Conservation (phyloP, 2,888 invertebrate genomes). For the Troglohyphantes excavatus region DNA sequence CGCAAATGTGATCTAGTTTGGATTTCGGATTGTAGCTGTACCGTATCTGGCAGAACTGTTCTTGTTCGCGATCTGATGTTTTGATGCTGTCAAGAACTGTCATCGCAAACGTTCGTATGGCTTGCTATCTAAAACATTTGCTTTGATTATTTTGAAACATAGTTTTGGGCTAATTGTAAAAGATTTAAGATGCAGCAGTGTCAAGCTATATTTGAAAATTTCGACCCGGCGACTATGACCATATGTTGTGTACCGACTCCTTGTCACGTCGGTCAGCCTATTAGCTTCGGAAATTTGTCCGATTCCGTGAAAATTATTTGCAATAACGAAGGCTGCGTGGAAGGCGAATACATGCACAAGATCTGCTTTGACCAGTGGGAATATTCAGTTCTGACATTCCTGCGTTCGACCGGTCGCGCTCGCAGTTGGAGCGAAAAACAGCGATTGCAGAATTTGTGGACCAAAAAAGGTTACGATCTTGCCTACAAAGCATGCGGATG, state of each 20-base stretch:
- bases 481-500: constrained; percentile 97
- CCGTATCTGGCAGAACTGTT: neutral
- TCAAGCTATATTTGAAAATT: constrained; percentile 65
- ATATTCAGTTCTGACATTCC: constrained; percentile 91
- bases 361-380: constrained; percentile 98
- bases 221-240: constrained; percentile 73
- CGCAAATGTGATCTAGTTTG: constrained; percentile 23
- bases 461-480: constrained; percentile 97
- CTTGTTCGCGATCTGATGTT: neutral
- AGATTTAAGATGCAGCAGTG: constrained; percentile 67
- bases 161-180: neutral
- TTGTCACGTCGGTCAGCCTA: constrained; percentile 80
- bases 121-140: neutral
- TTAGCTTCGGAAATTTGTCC: constrained; percentile 86
- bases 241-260: constrained; percentile 91
- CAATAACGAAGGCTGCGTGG: constrained; percentile 95
- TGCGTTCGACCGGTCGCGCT: constrained; percentile 95
- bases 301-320: constrained; percentile 94
- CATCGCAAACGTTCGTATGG: constrained; percentile 11
- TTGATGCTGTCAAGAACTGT: constrained; percentile 42
- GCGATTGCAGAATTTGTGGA: constrained; percentile 97
- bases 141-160: constrained; percentile 24
- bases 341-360: constrained; percentile 96
- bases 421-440: constrained; percentile 97
- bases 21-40: neutral